Percentiles rank a stretch among this genome's conserved stretches.
These are phyloP conservation scores for Phortica variegata DNA, from an alignment of 1,140 invertebrate genomes.

Conservation along the genomic window DNA sequence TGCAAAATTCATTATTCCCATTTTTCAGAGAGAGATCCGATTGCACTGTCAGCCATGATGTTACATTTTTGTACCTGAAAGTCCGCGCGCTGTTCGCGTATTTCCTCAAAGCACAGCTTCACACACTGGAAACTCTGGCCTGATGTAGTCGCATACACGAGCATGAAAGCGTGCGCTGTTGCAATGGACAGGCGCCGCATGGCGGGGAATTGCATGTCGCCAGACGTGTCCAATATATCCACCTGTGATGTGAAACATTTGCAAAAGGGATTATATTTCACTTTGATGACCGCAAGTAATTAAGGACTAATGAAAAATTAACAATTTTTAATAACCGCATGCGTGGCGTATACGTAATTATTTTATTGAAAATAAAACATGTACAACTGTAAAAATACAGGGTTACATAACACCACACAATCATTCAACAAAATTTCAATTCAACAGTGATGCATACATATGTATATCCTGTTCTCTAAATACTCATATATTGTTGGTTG, in stretches of 20 bases:
- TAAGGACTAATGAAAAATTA: slow-evolving; percentile 3
- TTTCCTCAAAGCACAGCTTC: slow-evolving; percentile 80
- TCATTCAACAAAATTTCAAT: too few relatives aligned
- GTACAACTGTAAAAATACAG: too few relatives aligned
- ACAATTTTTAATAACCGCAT: not conserved
- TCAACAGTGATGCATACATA: too few relatives aligned
- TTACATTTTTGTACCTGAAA: slow-evolving; percentile 62
- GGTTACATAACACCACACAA: too few relatives aligned
- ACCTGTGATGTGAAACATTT: slow-evolving; percentile 60
- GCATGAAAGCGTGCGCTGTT: slow-evolving; percentile 84
- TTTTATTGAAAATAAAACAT: too few relatives aligned
- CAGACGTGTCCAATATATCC: slow-evolving; percentile 85
- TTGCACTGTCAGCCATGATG: not conserved
- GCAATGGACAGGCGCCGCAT: slow-evolving; percentile 85
- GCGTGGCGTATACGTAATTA: not conserved
- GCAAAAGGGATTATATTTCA: too few relatives aligned
- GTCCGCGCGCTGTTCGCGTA: slow-evolving; percentile 75
- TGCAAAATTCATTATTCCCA: too few relatives aligned
- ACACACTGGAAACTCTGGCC: slow-evolving; percentile 73
- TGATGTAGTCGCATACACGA: slow-evolving; percentile 85
- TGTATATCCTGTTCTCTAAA: too few relatives aligned
- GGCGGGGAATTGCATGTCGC: slow-evolving; percentile 84
- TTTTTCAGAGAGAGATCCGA: too few relatives aligned
- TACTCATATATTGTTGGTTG: too few relatives aligned
- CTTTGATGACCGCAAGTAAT: too few relatives aligned